phyloP scores from a whole-genome alignment of 1,140 invertebrate species.

The Heliconius nattereri region DNA sequence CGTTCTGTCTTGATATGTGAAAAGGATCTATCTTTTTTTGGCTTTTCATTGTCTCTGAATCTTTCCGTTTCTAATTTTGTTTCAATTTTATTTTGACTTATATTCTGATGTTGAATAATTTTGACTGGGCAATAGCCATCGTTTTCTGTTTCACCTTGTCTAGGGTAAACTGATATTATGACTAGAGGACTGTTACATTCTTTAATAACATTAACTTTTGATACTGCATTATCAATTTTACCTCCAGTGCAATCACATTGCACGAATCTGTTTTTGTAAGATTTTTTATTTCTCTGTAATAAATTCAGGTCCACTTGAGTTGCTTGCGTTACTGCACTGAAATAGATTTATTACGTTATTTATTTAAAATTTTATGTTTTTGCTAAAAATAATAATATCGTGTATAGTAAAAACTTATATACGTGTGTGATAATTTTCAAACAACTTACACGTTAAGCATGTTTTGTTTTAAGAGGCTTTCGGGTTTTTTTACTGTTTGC shows the following conservation, averaged over 20 bases:
- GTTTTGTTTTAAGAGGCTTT: neutral
- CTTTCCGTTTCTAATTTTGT: conserved; percentile 20
- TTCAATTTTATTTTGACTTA: neutral
- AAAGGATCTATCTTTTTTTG: conserved; percentile 9
- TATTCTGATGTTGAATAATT: conserved; percentile 31
- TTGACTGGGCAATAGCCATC: conserved; percentile 33
- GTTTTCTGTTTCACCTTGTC: conserved; percentile 45
- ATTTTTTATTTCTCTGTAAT: conserved; percentile 35
- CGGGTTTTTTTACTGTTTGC: neutral
- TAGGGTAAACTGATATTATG: conserved; percentile 72
- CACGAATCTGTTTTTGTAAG: conserved; percentile 43
- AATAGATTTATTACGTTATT: neutral
- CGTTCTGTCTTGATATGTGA: neutral
- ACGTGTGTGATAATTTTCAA: neutral
- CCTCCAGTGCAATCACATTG: conserved; percentile 47
- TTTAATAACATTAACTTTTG: conserved; percentile 42
- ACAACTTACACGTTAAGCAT: neutral
- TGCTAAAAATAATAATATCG: neutral
- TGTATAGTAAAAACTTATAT: neutral
- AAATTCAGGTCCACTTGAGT: conserved; percentile 53
- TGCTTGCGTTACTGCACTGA: conserved; percentile 42
- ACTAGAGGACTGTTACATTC: conserved; percentile 60
- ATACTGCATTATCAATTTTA: conserved; percentile 16
- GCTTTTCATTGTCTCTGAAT: conserved; percentile 7
- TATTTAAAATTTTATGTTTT: neutral